A percentile compares a stretch with the other conserved stretches of the same genome.
Evolutionary conservation across 2,113 vertebrate genomes (phyloP).

Genomic region (Burhinus oedicnemus): DNA sequence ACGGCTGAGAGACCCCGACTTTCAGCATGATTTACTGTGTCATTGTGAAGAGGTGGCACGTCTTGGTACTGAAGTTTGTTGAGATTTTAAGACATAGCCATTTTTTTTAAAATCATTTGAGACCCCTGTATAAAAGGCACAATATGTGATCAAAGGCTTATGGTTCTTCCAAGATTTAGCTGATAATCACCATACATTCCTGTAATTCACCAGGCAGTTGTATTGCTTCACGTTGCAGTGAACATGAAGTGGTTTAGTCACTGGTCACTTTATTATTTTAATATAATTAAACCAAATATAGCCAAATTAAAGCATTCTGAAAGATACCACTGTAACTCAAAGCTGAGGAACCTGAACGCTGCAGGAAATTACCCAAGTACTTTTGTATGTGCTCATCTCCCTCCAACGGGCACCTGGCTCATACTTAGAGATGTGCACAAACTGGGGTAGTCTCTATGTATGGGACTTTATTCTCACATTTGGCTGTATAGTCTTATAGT

Average conservation of each 20-base stretch:
- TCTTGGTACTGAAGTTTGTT: background rate
- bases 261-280: background rate
- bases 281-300: background rate
- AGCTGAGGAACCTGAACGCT: background rate
- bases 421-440: background rate
- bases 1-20: background rate
- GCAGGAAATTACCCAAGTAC: background rate
- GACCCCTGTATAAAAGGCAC: background rate
- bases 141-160: background rate
- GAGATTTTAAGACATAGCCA: background rate
- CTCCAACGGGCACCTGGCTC: background rate
- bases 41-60: background rate
- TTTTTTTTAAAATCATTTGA: background rate
- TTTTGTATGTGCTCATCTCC: background rate
- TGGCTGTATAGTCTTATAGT: background rate
- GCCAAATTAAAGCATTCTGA: background rate
- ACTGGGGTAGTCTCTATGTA: background rate
- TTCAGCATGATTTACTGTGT: background rate
- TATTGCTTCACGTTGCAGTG: accelerated
- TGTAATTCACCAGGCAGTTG: background rate
- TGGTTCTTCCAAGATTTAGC: background rate
- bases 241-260: background rate
- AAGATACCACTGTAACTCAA: background rate
- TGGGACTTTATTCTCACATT: background rate
- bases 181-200: background rate